These are phyloP conservation scores for Herpailurus yagouaroundi DNA, from an alignment of 2,113 vertebrate species.

Conservation along the genomic window DNA sequence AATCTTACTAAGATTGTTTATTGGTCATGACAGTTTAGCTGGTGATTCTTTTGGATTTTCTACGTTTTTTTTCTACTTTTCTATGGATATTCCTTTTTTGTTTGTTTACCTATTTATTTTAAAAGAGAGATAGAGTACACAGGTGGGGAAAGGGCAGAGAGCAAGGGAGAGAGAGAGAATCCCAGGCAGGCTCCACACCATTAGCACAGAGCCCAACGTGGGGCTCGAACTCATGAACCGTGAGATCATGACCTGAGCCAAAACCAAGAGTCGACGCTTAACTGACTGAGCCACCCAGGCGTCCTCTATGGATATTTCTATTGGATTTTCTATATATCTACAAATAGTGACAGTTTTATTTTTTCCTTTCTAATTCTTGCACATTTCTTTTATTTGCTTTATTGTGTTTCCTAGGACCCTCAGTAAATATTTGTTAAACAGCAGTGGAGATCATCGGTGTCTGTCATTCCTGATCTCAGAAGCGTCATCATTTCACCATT, in stretches of 20 bases:
- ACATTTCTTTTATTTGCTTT: neutral
- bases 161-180: no score
- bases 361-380: neutral
- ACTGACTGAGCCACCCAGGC: no score
- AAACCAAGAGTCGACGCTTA: no score
- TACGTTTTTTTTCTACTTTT: neutral
- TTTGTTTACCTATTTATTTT: no score
- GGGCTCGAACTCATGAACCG: no score
- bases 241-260: no score
- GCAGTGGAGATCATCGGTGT: neutral
- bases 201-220: no score
- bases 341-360: neutral
- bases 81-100: no score
- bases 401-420: neutral
- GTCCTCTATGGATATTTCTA: neutral
- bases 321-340: neutral
- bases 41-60: neutral
- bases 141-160: no score
- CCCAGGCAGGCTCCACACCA: no score
- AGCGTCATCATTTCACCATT: neutral
- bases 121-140: no score
- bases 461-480: neutral
- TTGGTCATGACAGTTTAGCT: neutral
- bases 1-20: neutral
- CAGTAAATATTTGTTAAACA: neutral